Base-by-base conservation (phyloP, 2,888 invertebrate genomes). In the Operophtera brumata region DNA sequence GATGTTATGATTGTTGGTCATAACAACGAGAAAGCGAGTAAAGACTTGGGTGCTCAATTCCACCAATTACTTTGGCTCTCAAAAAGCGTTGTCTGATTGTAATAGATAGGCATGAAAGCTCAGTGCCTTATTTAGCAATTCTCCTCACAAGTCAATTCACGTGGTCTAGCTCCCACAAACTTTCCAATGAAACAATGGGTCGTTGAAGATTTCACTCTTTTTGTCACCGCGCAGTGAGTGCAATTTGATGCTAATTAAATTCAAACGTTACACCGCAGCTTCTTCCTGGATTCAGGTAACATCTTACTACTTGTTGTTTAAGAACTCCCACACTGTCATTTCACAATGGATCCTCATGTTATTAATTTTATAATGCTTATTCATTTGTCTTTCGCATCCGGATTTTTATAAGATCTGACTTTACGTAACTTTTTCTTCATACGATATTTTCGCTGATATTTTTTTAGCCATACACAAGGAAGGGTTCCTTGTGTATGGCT, bases 201-300 rank as follows among this genome's bases (percentile, higher is more conserved):
- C 73, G 80, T 84, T 82, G 74, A 67, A 73, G 82, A 82, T 89
- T 89, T 90, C 88, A 85, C 88, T 86, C 81, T 84, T 88, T 89
- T 89, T 89, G 84, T 84, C 84, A 86, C 79, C 72, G 64, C 72
- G 71, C 66, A 67, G 71, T 68, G 71, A 67, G 71, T 70, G 71
- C 69, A 67, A 73, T 69, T 71, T 68, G 64, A 70, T 69, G 71
- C 73, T 82, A 84, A 86, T 87, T 85, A 78, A 72, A 75, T 71
- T 64, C 67, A 73, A 73, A 76, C 68, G 70, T 69, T 54, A 66
- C 70, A 69, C 73, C 72, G 77, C 68, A 67, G 64, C 67, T 66
- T 78, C 80, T 86, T 87, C 86, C 80, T 81, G 60, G 67, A 67
- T 67, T 65, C 62, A 64, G 65, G 65, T 68, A 67, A 63, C 61